Conservation (phyloP, 2,113 vertebrate genomes). For the Macquaria australasica region DNA sequence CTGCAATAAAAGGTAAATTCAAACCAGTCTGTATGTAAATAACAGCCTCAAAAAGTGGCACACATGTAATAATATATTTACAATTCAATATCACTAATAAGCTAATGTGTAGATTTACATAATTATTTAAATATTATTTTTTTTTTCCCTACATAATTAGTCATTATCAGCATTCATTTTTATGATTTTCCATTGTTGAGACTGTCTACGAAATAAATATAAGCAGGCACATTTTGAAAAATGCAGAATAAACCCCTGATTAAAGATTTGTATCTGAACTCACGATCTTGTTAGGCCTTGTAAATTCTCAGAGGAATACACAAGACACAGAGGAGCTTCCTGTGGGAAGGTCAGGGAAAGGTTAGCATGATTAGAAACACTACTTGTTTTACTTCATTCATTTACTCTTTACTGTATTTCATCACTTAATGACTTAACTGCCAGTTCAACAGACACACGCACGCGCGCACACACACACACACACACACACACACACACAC, state of each 20-base stretch:
- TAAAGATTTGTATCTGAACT: constrained; percentile 7
- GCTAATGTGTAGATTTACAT: not conserved
- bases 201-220: not conserved
- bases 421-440: not conserved
- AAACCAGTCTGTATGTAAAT: not conserved
- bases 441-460: not conserved
- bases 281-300: constrained; percentile 10
- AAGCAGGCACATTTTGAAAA: not conserved
- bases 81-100: not conserved
- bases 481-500: not conserved
- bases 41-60: not conserved
- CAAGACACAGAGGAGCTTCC: not conserved
- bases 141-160: not conserved
- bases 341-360: constrained; percentile 20
- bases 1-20: not conserved
- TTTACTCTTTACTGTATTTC: not conserved
- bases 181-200: not conserved
- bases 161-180: not conserved
- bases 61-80: not conserved
- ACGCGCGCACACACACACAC: not conserved
- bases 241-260: not conserved
- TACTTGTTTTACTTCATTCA: not conserved
- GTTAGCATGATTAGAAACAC: constrained; percentile 5
- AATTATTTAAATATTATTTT: not conserved
- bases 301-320: constrained; percentile 13